Base-by-base conservation (phyloP, 2,888 invertebrate species). In the Glaucopsyche alexis region DNA sequence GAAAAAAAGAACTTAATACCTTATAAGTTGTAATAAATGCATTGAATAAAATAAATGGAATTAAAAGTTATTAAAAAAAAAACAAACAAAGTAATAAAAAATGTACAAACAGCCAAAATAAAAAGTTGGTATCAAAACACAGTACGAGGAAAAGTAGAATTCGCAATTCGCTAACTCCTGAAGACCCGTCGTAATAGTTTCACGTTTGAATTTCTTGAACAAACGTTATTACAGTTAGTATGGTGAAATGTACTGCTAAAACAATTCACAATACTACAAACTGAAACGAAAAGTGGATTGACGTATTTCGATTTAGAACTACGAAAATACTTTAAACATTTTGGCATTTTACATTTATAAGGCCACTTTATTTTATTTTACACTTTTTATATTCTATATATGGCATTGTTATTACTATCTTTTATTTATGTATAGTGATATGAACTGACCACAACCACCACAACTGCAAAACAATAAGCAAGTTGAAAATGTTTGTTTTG, bases 191-290 rank as follows among this genome's bases (percentile, higher is more conserved):
- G 83, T 87, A 87, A 89, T 87, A 89, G 89, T 88, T 89, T 82
- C 86, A 81, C 87, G 87, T 88, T 89, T 88, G 89, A 88, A 89
- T 90, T 89, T 88, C 88, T 88, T 85, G 86, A 87, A 85, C 89
- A 88, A 89, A 89, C 87, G 87, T 88, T 90, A 90, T 90, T 90
- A 89, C 89, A 85, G 85, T 84, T 85, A 84, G 86, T 86, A 88
- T 86, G 82, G 88, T 81, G 82, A 82, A 87, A 88, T 86, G 86
- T 86, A 87, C 85, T 82, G 80, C 82, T 86, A 85, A 89, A 90
- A 90, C 89, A 89, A 90, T 89, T 89, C 87, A 86, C 87, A 88
- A 89, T 86, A 86, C 84, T 80, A 82, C 82, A 81, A 88, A 87
- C 88, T 87, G 83, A 84, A 83, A 85, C 88, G 87, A 83, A 85